These are phyloP conservation scores for Trematomus loennbergii DNA, from an alignment of 2,113 vertebrate genomes.

Conservation along the genomic window DNA sequence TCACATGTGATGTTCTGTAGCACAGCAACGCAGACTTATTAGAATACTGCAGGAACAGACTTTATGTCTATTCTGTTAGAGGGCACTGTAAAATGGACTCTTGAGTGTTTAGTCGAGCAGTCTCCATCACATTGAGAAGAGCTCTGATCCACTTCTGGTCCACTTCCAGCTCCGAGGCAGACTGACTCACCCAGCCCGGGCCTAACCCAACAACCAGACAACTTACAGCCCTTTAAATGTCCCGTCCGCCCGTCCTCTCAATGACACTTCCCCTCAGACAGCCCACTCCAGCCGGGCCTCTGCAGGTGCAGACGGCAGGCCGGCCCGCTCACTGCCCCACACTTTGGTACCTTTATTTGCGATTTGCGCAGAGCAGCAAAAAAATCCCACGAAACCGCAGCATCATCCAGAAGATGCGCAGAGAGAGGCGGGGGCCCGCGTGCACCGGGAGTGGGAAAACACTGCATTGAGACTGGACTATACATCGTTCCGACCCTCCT, in stretches of 20 bases:
- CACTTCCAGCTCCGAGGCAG: conserved; percentile 16
- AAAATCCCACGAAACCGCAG: conserved; percentile 74
- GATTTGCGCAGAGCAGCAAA: conserved; percentile 84
- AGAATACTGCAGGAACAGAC: neutral
- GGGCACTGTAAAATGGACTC: neutral
- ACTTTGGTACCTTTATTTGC: conserved; percentile 29
- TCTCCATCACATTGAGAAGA: neutral
- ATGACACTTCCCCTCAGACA: conserved; percentile 34
- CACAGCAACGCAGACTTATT: neutral
- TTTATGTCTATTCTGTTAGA: conserved; percentile 3
- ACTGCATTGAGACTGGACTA: conserved; percentile 40
- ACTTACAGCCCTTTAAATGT: conserved; percentile 58
- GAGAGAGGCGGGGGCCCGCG: conserved; percentile 48
- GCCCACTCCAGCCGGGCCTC: conserved; percentile 31
- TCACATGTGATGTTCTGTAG: conserved; percentile 15
- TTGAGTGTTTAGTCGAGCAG: neutral
- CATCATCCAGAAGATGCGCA: conserved; percentile 74
- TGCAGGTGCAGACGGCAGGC: conserved; percentile 35
- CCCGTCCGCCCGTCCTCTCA: conserved; percentile 52
- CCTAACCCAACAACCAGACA: conserved; percentile 37
- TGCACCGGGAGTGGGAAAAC: conserved; percentile 15
- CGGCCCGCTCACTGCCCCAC: conserved; percentile 10
- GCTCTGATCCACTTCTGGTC: conserved; percentile 7
- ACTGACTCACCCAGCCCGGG: conserved; percentile 51
- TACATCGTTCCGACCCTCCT: neutral